Conservation (phyloP, 1,140 invertebrate genomes). For the Gonatopus flavifemur region DNA sequence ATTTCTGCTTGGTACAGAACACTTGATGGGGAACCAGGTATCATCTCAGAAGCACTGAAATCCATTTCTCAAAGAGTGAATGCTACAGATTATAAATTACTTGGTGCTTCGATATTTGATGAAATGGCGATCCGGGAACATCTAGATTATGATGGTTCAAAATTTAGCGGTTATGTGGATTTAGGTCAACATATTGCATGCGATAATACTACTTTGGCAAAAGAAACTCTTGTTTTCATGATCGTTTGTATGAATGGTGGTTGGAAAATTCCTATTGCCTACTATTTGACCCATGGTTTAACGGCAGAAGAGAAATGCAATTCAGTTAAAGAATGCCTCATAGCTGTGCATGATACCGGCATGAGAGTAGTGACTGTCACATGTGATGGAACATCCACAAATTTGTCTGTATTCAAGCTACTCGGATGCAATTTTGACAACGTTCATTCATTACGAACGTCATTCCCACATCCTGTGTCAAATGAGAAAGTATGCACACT, state of each 20-base stretch:
- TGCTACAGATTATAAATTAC: slow-evolving; percentile 5
- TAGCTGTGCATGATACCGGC: slow-evolving; percentile 24
- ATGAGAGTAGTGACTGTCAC: slow-evolving; percentile 20
- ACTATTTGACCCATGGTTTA: slow-evolving; percentile 39
- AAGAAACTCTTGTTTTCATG: slow-evolving; percentile 39
- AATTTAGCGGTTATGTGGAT: slow-evolving; percentile 23
- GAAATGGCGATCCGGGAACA: slow-evolving; percentile 38
- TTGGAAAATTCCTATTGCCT: slow-evolving; percentile 45
- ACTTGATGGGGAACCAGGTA: neutral
- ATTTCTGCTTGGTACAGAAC: neutral
- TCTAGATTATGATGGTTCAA: slow-evolving; percentile 26
- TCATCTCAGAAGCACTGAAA: slow-evolving; percentile 8
- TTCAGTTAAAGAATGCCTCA: slow-evolving; percentile 28
- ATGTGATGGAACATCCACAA: slow-evolving; percentile 13
- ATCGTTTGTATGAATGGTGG: slow-evolving; percentile 30
- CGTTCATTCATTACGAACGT: neutral
- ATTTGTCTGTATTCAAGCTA: slow-evolving; percentile 12
- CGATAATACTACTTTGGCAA: slow-evolving; percentile 25
- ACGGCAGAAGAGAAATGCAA: slow-evolving; percentile 25
- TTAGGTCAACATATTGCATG: slow-evolving; percentile 18
- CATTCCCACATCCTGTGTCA: slow-evolving; percentile 21
- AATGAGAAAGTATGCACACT: slow-evolving; percentile 19
- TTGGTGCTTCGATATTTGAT: slow-evolving; percentile 29
- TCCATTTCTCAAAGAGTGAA: slow-evolving; percentile 5
- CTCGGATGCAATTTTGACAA: slow-evolving; percentile 7